Evolutionary conservation across 2,113 vertebrate genomes (phyloP), one percentile per base, ranked within the genome.

Genomic region (Microcebus griseorufus): DNA sequence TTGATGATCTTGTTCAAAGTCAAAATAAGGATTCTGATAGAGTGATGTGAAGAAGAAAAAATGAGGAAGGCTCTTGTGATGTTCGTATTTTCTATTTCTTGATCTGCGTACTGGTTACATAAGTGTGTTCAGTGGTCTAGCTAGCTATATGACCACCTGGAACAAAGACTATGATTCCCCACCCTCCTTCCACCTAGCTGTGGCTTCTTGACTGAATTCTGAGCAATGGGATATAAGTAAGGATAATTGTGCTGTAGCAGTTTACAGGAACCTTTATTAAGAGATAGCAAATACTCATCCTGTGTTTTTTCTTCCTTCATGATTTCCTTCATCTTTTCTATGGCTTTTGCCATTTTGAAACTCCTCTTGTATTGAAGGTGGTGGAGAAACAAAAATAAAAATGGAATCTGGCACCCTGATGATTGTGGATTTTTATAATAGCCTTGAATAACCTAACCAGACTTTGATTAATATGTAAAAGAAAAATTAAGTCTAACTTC

Each of bases 141-240:
- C 39, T 72, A 9, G 3, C 34, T 25, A 39, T 48, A 22, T 60
- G 37, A 70, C 6, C 75, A 20, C 8, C 45, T 5, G 34, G 25
- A 82, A 42, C 9, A 6, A 51, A 85, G 27, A 18, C 18, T 45
- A 12, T 42, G 34, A 5, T 90, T 72, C 23, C 17, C 29, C 10
- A 20, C 1, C 0, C 32, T 55, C 39, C n/a, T 8, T 12, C 2
- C 5, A 32, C 17, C 9, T 55, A 20, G 4, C 39, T 72, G 4
- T 89, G 79, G 16, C 12, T 65, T 64, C 32, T 14, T 25, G 22
- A 51, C 34, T 89, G 14, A 51, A 86, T 67, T 65, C 18, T 65
- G 29, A 90, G 29, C 17, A 72, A 22, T 4, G 10, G 65, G 18
- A 95, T 23, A 11, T 3, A 70, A 85, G 39, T 42, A 11, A 55